Evolutionary conservation across 2,797 vertebrate species (phyloP).

Genomic region (Ceryle rudis): DNA sequence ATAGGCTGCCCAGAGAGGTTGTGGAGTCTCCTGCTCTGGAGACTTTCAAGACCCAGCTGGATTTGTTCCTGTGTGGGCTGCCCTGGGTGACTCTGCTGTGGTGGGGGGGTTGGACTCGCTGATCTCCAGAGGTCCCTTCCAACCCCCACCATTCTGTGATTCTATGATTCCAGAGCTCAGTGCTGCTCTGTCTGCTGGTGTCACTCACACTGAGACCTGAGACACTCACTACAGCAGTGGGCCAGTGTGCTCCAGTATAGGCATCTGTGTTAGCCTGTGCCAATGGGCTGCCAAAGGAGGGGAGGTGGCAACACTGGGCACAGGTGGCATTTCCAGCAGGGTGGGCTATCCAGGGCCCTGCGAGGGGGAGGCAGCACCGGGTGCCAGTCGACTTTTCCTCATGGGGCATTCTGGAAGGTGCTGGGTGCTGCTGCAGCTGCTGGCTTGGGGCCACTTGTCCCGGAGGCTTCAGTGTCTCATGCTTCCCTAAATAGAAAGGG

Average conservation of each 20-base stretch:
- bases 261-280: neutral
- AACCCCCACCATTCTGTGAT: too few species aligned
- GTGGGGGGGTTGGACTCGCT: too few species aligned
- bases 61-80: too few species aligned
- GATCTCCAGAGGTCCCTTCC: too few species aligned
- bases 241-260: fast-evolving
- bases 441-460: neutral
- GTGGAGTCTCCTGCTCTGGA: too few species aligned
- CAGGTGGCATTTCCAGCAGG: fast-evolving
- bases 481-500: constrained; percentile 73
- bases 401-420: constrained; percentile 56
- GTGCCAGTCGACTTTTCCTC: neutral
- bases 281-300: neutral
- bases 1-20: too few species aligned
- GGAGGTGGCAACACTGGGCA: fast-evolving
- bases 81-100: too few species aligned
- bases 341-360: neutral
- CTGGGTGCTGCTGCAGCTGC: constrained; percentile 38
- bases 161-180: neutral
- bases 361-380: fast-evolving
- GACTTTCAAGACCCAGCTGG: too few species aligned
- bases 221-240: neutral
- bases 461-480: constrained; percentile 50
- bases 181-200: neutral
- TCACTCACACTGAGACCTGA: fast-evolving